Percentiles rank a stretch among this genome's conserved stretches.
Evolutionary conservation across 2,888 invertebrate species (phyloP).

Genomic region (Eumacrocentrus americanus): DNA sequence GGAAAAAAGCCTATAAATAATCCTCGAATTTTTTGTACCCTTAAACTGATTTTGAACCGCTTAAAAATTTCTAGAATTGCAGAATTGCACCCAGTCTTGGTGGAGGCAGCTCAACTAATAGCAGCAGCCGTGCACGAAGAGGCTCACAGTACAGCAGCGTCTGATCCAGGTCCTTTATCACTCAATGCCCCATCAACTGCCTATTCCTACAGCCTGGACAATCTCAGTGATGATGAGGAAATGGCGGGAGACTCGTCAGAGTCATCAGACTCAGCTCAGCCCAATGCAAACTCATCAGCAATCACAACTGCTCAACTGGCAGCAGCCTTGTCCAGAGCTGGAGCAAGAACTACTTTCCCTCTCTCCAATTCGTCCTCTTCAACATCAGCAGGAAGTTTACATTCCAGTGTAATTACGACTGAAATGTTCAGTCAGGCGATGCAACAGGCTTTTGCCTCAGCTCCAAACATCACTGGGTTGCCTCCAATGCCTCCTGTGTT

Average conservation of each 20-base stretch:
- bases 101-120: constrained; percentile 73
- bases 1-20: no score
- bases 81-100: constrained; percentile 72
- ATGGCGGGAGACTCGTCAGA: constrained; percentile 64
- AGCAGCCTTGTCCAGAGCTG: constrained; percentile 73
- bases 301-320: constrained; percentile 79
- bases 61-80: constrained; percentile 64
- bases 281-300: constrained; percentile 54
- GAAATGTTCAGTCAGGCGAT: constrained; percentile 83
- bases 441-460: constrained; percentile 69
- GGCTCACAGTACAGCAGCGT: constrained; percentile 48
- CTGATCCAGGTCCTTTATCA: constrained; percentile 41
- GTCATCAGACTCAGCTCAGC: constrained; percentile 61
- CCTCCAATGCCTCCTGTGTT: constrained; percentile 40
- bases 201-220: constrained; percentile 65
- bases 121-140: constrained; percentile 66
- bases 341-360: constrained; percentile 49
- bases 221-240: constrained; percentile 66
- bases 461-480: constrained; percentile 39
- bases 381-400: constrained; percentile 41
- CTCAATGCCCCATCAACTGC: constrained; percentile 56
- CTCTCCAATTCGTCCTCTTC: constrained; percentile 45
- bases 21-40: not conserved
- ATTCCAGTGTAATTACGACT: constrained; percentile 68
- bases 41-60: not conserved